Base-by-base conservation (phyloP, 2,113 vertebrate species). In the Xenopus laevis region DNA sequence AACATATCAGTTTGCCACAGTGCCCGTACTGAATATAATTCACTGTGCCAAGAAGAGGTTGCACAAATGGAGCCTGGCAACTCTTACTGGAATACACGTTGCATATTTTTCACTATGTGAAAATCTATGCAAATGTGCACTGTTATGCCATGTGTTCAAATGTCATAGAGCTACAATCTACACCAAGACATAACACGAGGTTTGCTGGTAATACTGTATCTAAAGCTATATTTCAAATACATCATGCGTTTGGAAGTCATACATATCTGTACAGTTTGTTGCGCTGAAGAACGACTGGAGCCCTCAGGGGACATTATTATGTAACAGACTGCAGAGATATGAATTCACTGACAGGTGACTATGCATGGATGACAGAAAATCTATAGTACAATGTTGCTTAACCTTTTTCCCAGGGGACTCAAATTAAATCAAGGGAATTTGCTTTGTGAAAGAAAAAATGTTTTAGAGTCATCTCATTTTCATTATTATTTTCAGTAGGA, bases 1-100 rank as follows among this genome's bases (percentile, higher is more conserved):
- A 44, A 52, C 55, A 50, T 74, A 68, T 74, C 65, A 74, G 64
- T 68, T 68, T 68, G 45, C 72, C 63, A 61, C 72, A 62, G 65
- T 74, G 44, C 57, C 45, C 60, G 10, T 33, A 27, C 55, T 68
- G 72, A 65, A 61, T 68, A 46, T 27, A 27, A 4, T 27, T 9
- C 21, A 61, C 60, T 59, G 50, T 58, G 45, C 59, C 65, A 57
- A 74, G 65, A 46, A 74, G 65, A 20, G 20, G 44, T 52, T 65
- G 63, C 52, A 68, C 68, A 58, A 44, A 59, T 33, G 65, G 65
- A n/a, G 68, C 52, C 72, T 74, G 72, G 72, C 72, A 68, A 33
- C 53, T 46, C 50, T 61, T 30, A 50, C 65, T 74, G 64, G 72
- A 45, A 74, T 12, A 12, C 20, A 47, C 1, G 30, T 33, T 61